Percentiles rank a stretch among this genome's conserved stretches.
These are phyloP conservation scores for Tiliacea citrago DNA, from an alignment of 2,888 invertebrate genomes.

Conservation along the genomic window DNA sequence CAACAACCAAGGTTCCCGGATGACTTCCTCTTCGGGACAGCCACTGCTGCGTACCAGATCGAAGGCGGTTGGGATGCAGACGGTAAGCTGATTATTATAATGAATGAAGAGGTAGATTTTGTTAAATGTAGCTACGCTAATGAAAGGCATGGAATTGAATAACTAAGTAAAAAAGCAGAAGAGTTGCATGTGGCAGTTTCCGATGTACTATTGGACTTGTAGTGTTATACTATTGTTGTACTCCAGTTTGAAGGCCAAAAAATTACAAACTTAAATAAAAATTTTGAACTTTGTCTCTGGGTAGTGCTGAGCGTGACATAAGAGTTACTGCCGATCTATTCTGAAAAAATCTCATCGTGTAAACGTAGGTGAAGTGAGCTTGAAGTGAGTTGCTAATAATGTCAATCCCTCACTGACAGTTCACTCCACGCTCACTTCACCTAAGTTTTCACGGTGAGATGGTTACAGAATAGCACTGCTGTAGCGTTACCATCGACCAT, in stretches of 20 bases:
- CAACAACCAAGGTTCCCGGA: conserved; percentile 75
- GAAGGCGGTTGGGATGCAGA: conserved; percentile 81
- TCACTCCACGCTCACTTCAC: no score
- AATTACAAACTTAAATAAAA: not conserved
- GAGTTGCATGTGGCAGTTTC: no score
- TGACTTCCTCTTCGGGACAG: conserved; percentile 79
- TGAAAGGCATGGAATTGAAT: not conserved
- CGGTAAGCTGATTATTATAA: conserved; percentile 65
- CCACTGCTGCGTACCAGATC: conserved; percentile 81
- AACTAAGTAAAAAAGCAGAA: not conserved
- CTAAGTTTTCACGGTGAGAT: no score
- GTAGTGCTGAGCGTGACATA: not conserved
- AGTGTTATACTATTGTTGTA: not conserved
- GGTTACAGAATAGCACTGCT: no score
- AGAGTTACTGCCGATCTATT: no score
- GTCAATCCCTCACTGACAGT: no score
- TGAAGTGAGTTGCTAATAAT: no score
- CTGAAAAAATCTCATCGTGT: no score
- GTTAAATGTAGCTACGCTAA: no score
- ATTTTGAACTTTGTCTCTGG: conserved; percentile 3
- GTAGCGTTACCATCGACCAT: not conserved
- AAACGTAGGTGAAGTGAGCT: no score
- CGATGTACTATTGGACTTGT: no score
- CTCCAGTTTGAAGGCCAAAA: not conserved
- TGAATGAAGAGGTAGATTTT: not conserved